These are phyloP conservation scores for Pterostichus madidus DNA, from an alignment of 2,888 invertebrate genomes.

Conservation along the genomic window DNA sequence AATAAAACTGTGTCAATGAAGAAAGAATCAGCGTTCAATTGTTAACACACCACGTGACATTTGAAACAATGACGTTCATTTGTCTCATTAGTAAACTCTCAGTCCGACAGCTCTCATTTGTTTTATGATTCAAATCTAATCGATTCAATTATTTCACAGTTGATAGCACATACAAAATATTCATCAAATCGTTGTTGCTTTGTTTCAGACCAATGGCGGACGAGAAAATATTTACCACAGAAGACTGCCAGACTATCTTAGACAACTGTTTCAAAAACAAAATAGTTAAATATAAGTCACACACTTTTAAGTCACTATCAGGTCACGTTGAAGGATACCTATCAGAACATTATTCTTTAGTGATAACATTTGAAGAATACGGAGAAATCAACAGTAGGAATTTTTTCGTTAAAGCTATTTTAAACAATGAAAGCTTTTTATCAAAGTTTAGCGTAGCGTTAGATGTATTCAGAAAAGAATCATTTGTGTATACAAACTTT, in stretches of 20 bases:
- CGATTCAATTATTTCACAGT: too few species aligned
- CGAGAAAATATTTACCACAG: background rate
- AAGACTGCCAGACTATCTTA: slow-evolving; percentile 46
- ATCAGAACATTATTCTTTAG: slow-evolving; percentile 49
- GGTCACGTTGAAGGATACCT: slow-evolving; percentile 61
- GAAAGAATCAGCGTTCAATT: background rate
- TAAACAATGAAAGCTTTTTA: slow-evolving; percentile 22
- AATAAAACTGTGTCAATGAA: background rate
- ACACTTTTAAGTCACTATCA: slow-evolving; percentile 21
- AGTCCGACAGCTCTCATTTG: background rate
- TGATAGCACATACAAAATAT: too few species aligned
- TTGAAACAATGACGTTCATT: slow-evolving; percentile 22
- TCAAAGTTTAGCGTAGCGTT: slow-evolving; percentile 2
- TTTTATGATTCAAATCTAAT: background rate
- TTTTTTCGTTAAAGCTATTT: slow-evolving; percentile 58
- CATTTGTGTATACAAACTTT: slow-evolving; percentile 50
- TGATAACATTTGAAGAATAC: slow-evolving; percentile 38
- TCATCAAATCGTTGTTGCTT: background rate
- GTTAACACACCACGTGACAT: slow-evolving; percentile 8
- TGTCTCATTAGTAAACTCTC: slow-evolving; percentile 5
- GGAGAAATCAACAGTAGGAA: background rate
- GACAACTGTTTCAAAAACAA: slow-evolving; percentile 51
- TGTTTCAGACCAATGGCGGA: slow-evolving; percentile 35
- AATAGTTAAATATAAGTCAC: slow-evolving; percentile 26
- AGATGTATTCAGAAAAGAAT: slow-evolving; percentile 60